phyloP scores from a whole-genome alignment of 2,888 invertebrate genomes.

The Drosophila suboccidentalis region DNA sequence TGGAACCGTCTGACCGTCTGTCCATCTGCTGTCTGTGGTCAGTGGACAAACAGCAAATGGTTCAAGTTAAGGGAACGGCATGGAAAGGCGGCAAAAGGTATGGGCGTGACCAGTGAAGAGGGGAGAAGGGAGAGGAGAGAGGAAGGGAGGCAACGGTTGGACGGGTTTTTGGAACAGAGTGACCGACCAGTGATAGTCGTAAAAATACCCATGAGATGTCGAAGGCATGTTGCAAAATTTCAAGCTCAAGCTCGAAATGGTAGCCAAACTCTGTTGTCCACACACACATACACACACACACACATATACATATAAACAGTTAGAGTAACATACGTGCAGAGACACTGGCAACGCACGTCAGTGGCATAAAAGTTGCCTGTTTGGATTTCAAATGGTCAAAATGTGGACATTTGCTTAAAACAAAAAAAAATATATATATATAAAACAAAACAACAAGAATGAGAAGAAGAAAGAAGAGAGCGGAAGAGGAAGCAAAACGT shows the following conservation, averaged over 20 bases:
- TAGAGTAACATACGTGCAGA: slow-evolving; percentile 26
- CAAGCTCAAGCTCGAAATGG: slow-evolving; percentile 75
- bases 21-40: slow-evolving; percentile 48
- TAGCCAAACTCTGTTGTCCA: slow-evolving; percentile 60
- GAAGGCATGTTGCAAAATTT: slow-evolving; percentile 81
- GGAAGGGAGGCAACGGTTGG: slow-evolving; percentile 1
- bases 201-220: slow-evolving; percentile 80
- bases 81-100: slow-evolving; percentile 2
- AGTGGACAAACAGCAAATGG: slow-evolving; percentile 52
- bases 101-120: background rate
- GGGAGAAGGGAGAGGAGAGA: background rate
- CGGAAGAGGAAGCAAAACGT: background rate
- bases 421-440: slow-evolving; percentile 5
- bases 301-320: slow-evolving; percentile 1
- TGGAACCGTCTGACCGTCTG: slow-evolving; percentile 18
- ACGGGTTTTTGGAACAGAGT: slow-evolving; percentile 23
- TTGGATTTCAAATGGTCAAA: slow-evolving; percentile 80
- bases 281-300: slow-evolving; percentile 31
- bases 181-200: slow-evolving; percentile 67
- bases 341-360: slow-evolving; percentile 60
- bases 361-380: slow-evolving; percentile 78
- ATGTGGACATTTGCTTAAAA: slow-evolving; percentile 77
- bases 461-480: background rate
- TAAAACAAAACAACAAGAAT: slow-evolving; percentile 20
- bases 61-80: slow-evolving; percentile 21